Conservation (phyloP, 2,113 vertebrate genomes). For the Corynorhinus townsendii region DNA sequence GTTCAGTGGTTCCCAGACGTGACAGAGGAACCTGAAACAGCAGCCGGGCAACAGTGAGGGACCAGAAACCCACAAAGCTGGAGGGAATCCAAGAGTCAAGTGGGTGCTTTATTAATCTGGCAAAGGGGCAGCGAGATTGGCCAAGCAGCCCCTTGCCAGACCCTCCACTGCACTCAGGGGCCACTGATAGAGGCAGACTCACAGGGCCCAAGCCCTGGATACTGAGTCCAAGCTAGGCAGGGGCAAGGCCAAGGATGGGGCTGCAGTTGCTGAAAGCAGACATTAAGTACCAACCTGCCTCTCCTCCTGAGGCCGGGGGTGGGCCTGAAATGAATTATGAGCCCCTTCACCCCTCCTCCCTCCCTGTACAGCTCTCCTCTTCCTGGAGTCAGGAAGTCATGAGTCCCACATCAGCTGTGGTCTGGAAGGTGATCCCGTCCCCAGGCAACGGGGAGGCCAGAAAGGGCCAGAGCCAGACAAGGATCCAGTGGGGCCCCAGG, state of each 20-base stretch:
- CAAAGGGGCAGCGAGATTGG: background rate
- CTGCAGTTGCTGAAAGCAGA: background rate
- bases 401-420: slow-evolving; percentile 72
- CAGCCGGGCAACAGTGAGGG: background rate
- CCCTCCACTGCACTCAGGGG: background rate
- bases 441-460: slow-evolving; percentile 86
- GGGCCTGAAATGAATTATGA: background rate
- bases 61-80: background rate
- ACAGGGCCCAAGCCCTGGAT: background rate
- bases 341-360: background rate
- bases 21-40: background rate
- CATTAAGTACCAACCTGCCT: background rate
- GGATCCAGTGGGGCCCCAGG: slow-evolving; percentile 86
- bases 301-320: background rate
- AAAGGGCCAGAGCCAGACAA: slow-evolving; percentile 90
- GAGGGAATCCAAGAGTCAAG: background rate
- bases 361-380: background rate
- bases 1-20: background rate
- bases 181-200: background rate
- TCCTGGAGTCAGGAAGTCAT: slow-evolving; percentile 37
- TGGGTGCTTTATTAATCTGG: background rate
- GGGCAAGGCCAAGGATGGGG: background rate
- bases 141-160: background rate
- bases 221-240: background rate
- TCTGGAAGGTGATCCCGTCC: slow-evolving; percentile 87